A percentile compares a stretch with the other conserved stretches of the same genome.
Evolutionary conservation across 2,113 vertebrate species (phyloP).

Genomic region (Xenus cinereus): DNA sequence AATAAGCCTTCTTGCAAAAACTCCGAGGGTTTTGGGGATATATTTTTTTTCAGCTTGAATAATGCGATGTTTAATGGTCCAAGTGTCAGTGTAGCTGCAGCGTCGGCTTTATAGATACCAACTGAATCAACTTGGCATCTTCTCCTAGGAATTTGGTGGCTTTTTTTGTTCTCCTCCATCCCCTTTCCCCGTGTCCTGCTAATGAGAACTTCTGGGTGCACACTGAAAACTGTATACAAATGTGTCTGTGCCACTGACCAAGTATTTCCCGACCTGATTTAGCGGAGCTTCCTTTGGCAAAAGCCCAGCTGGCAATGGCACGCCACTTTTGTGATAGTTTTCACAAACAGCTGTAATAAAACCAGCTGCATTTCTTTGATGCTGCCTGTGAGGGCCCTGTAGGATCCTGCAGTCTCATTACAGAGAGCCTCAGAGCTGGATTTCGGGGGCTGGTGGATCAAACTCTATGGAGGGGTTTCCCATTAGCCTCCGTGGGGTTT

Average conservation of each 20-base stretch:
- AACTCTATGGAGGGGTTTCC: background rate
- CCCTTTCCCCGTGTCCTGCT: background rate
- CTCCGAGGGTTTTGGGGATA: fast-evolving
- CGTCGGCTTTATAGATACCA: background rate
- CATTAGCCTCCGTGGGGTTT: background rate
- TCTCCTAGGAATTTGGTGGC: background rate
- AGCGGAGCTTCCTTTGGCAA: constrained; percentile 30
- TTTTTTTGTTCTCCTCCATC: background rate
- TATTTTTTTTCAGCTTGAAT: background rate
- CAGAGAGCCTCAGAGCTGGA: background rate
- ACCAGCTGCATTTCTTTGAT: background rate
- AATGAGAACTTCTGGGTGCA: background rate
- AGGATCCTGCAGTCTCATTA: background rate
- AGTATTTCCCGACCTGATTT: background rate
- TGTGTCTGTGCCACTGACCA: background rate
- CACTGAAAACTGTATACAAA: background rate
- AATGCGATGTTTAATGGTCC: background rate
- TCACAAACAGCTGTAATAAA: constrained; percentile 19
- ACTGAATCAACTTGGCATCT: background rate
- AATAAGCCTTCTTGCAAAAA: background rate
- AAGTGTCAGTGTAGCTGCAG: background rate
- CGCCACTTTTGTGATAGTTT: constrained; percentile 1
- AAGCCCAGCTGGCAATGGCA: background rate
- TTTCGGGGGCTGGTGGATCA: background rate
- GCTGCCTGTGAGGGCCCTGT: background rate